Base-by-base conservation (phyloP, 2,797 vertebrate genomes). In the Sphaeramia orbicularis region DNA sequence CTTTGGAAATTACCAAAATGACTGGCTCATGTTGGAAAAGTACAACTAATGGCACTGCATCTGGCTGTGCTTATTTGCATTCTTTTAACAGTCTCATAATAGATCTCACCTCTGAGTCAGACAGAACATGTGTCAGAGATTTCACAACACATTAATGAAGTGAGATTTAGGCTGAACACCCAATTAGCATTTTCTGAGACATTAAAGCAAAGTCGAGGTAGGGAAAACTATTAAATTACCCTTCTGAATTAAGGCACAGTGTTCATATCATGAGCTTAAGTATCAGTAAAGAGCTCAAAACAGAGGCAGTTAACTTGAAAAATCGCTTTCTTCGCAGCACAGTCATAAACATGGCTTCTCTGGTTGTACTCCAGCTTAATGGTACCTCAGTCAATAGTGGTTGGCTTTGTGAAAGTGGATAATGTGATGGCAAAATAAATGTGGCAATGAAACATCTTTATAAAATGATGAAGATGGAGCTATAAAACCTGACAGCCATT, bases 391-490 rank as follows among this genome's bases (percentile, higher is more conserved):
- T 91, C 88, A 81, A 81, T 81, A 83, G 62, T 32, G 67, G 66
- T 65, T 54, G 59, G 58, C 84, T 80, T 76, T 59, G 24, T 27
- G 66, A 58, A 82, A 81, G 83, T 56, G 74, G 69, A 82, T 89
- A 85, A 90, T 83, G 73, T 75, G 71, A 72, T 48, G 62, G 77
- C 72, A 71, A 82, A 90, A 87, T 88, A 80, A 90, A 89, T 85
- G 84, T 78, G 81, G 77, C 86, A 75, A 81, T 90, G 84, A 90
- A 89, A 81, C 67, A 73, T 85, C 81, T 84, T 84, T 80, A 66
- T 79, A 74, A 91, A 83, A 91, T 86, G 85, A 91, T 86, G 76
- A 84, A 86, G 78, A 87, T 86, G 69, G 73, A 81, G 78, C 78
- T 69, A 49, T 90, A 86, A 90, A 90, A 76, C 38, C 30, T 74